Percentiles rank a stretch among this genome's conserved stretches.
Evolutionary conservation across 2,113 vertebrate genomes (phyloP).

Genomic region (Phyllostomus discolor): DNA sequence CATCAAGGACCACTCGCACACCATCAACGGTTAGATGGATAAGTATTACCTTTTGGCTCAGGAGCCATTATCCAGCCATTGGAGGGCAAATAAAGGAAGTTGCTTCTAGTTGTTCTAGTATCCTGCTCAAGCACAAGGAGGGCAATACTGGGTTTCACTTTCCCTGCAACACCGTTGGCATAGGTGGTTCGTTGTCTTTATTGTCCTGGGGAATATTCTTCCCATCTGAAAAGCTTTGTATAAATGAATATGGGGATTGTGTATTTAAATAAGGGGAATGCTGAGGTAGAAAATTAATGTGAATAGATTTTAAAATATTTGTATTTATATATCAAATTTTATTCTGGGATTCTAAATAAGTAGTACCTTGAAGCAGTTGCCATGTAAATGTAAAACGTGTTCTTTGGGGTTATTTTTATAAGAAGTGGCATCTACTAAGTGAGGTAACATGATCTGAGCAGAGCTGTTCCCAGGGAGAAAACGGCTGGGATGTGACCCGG

Average conservation of each 20-base stretch:
- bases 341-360: not conserved
- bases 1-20: not conserved
- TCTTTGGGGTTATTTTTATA: not conserved
- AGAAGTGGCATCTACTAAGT: not conserved
- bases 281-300: not conserved
- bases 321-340: not conserved
- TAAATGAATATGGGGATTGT: not conserved
- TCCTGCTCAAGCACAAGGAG: not conserved
- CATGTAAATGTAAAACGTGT: conserved; percentile 3
- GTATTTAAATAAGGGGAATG: conserved; percentile 27
- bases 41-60: not conserved
- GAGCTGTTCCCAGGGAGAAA: not conserved
- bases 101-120: conserved; percentile 1
- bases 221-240: not conserved
- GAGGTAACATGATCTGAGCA: not conserved
- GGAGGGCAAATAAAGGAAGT: not conserved
- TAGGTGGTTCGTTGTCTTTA: not conserved
- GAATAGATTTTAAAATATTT: conserved; percentile 7
- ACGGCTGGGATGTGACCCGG: not conserved
- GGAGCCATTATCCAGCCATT: not conserved
- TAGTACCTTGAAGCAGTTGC: not conserved
- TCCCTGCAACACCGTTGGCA: not conserved
- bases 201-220: not conserved
- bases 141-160: not conserved
- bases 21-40: not conserved